phyloP scores from a whole-genome alignment of 2,113 vertebrate species.

The Takifugu bimaculatus region DNA sequence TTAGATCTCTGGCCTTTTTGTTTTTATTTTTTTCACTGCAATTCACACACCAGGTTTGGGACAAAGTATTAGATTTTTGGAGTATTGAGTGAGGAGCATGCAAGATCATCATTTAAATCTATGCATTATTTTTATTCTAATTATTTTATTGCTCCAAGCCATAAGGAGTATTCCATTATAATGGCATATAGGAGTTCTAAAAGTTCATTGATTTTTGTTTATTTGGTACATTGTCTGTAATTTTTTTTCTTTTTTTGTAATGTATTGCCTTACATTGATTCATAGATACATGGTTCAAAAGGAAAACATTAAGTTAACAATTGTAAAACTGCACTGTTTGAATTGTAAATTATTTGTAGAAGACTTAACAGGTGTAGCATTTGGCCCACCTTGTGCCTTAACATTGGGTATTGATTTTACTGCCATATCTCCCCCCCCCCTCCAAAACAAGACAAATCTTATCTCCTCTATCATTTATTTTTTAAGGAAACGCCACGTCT shows the following conservation, averaged over 20 bases:
- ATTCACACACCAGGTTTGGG: conserved; percentile 75
- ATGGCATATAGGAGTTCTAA: conserved; percentile 86
- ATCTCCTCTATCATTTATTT: conserved; percentile 40
- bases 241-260: conserved; percentile 81
- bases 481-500: conserved; percentile 60
- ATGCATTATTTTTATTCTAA: conserved; percentile 85
- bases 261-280: conserved; percentile 91
- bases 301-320: conserved; percentile 95
- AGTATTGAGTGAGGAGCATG: conserved; percentile 73
- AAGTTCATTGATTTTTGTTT: conserved; percentile 78
- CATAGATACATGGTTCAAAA: conserved; percentile 85
- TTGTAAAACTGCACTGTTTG: conserved; percentile 98
- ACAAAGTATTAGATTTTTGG: conserved; percentile 66
- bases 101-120: conserved; percentile 89
- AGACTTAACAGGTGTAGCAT: conserved; percentile 91
- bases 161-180: conserved; percentile 85
- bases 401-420: conserved; percentile 87
- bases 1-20: conserved; percentile 79
- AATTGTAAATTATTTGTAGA: conserved; percentile 99
- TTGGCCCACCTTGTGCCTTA: conserved; percentile 95
- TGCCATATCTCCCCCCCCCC: conserved; percentile 80
- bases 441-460: conserved; percentile 70
- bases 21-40: conserved; percentile 74
- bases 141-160: conserved; percentile 86
- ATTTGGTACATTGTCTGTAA: conserved; percentile 86